Conservation (phyloP, 2,113 vertebrate genomes). For the Sander vitreus region DNA sequence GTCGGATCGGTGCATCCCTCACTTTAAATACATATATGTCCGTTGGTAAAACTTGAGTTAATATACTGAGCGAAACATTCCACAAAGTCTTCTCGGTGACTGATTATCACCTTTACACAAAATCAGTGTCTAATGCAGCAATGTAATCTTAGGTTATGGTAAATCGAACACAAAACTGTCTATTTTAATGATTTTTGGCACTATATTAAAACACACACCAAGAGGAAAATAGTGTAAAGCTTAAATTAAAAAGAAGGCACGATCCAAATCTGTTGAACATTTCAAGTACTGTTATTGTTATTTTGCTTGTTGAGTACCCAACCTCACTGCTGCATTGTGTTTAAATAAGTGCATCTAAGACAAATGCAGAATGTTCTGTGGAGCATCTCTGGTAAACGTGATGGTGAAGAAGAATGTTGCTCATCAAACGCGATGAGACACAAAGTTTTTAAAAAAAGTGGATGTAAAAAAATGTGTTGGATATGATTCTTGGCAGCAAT, state of each 20-base stretch:
- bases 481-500: slow-evolving; percentile 31
- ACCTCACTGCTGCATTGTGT: neutral
- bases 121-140: neutral
- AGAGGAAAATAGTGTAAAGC: slow-evolving; percentile 47
- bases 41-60: neutral
- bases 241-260: slow-evolving; percentile 71
- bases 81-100: slow-evolving; percentile 21
- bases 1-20: too few relatives aligned
- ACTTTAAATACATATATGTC: neutral
- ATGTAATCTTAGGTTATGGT: neutral
- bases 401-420: neutral
- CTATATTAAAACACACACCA: neutral
- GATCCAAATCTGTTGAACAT: slow-evolving; percentile 41
- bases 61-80: slow-evolving; percentile 33
- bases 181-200: neutral
- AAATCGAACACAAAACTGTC: neutral
- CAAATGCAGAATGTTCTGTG: neutral
- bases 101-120: neutral
- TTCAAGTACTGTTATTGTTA: slow-evolving; percentile 27
- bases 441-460: neutral
- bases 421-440: neutral
- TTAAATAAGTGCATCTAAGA: slow-evolving; percentile 5
- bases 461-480: slow-evolving; percentile 1
- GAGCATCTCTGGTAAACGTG: slow-evolving; percentile 36
- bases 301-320: slow-evolving; percentile 5